phyloP scores from a whole-genome alignment of 2,113 vertebrate genomes.

The Raja brachyura region DNA sequence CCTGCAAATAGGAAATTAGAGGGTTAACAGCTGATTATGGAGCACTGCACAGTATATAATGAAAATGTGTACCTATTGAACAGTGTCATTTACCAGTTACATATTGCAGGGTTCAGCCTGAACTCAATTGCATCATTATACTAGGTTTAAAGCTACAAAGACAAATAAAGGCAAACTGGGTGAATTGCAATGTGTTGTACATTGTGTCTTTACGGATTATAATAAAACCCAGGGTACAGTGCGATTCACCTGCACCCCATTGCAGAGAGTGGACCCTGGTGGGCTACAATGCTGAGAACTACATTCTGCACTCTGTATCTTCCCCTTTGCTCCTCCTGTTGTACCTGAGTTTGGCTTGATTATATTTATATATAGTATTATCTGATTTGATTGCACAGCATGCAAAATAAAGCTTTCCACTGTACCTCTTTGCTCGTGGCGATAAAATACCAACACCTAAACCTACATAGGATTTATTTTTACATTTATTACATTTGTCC shows the following conservation, averaged over 20 bases:
- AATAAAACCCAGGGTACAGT: too few species aligned
- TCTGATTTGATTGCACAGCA: too few species aligned
- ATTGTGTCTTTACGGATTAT: background rate
- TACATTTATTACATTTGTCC: background rate
- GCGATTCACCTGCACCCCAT: too few species aligned
- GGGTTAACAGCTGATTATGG: background rate
- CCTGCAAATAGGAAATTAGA: conserved; percentile 55
- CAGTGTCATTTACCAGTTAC: background rate
- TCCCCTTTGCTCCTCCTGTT: too few species aligned
- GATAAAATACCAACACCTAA: too few species aligned
- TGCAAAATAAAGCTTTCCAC: too few species aligned
- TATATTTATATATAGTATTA: too few species aligned
- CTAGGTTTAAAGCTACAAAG: background rate
- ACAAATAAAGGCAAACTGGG: background rate
- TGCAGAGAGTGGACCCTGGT: too few species aligned
- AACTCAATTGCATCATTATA: background rate
- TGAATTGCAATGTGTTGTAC: background rate
- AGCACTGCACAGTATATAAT: background rate
- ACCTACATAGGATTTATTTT: background rate
- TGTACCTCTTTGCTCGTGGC: too few species aligned
- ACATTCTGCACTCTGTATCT: too few species aligned
- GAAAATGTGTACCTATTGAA: background rate
- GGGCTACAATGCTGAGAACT: too few species aligned
- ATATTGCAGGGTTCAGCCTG: background rate
- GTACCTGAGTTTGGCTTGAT: too few species aligned